Evolutionary conservation across 2,113 vertebrate species (phyloP).

Genomic region (Cepphus grylle): DNA sequence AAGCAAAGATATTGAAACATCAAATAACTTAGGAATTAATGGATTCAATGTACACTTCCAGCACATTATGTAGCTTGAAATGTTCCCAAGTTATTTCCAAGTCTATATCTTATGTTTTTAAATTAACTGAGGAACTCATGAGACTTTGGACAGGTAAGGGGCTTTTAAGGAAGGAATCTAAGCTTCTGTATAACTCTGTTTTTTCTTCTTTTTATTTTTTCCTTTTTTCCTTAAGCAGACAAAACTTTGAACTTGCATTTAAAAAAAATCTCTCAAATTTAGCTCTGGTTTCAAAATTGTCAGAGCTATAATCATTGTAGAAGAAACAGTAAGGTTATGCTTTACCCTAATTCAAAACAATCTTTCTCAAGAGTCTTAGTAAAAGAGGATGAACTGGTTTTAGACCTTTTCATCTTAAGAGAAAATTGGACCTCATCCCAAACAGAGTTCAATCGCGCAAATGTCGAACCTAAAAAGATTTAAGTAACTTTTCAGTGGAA

Average conservation of each 20-base stretch:
- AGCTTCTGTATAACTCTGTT: fast-evolving
- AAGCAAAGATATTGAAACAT: background rate
- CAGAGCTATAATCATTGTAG: background rate
- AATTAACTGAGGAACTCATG: background rate
- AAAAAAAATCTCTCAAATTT: background rate
- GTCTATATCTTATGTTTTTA: background rate
- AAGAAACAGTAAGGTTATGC: background rate
- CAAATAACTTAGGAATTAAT: background rate
- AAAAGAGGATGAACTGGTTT: background rate
- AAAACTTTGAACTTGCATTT: background rate
- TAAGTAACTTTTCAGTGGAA: background rate
- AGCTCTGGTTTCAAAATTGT: background rate
- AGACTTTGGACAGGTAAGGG: background rate
- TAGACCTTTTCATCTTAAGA: background rate
- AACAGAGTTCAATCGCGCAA: background rate
- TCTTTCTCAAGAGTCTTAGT: background rate
- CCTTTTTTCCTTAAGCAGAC: background rate
- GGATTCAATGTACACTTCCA: background rate
- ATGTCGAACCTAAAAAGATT: background rate
- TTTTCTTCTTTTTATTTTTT: background rate
- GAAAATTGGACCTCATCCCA: background rate
- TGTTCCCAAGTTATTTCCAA: background rate
- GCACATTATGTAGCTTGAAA: background rate
- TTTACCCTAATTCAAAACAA: background rate
- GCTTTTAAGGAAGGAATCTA: background rate